Base-by-base conservation (phyloP, 2,888 invertebrate species). In the Oscheius sp. region DNA sequence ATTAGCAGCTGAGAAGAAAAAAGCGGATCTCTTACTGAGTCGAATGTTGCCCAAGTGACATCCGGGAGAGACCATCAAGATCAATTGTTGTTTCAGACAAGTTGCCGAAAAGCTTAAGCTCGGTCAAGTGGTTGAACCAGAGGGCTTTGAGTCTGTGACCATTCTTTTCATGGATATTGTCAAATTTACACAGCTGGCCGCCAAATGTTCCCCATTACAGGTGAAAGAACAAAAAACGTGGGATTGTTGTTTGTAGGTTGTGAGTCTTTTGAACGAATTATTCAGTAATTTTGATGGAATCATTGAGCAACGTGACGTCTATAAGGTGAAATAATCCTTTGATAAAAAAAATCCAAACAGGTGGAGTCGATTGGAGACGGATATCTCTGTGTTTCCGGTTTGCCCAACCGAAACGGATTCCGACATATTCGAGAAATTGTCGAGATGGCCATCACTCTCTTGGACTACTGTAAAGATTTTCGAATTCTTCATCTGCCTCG, bases 91-190 rank as follows among this genome's bases (percentile, higher is more conserved):
- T n/a, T 42, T 6, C 12, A 42, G 42, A 73, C 82, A 82, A 81
- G 84, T 84, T 2, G 84, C 83, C 2, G 84, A 84, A 58, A 75
- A 79, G 34, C 75, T 84, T 15, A 84, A 84, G 65, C 69, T 77
- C 15, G 84, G 84, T 5, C 82, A 84, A 66, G 73, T 78, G 3
- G 83, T 84, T 10, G 81, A 82, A 50, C 84, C 84, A 27, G 84
- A 84, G 69, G 76, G 82, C 3, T 84, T 80, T 57, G 83, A 84
- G 37, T 71, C 69, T 6, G 84, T 84, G 3, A 84, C 83, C 20
- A 75, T 84, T 15, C 82, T 83, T 72, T 84, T 84, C 65, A 82
- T 76, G 15, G 84, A 85, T 53, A 84, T 85, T 39, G 85, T 85
- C 48, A 79, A 81, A 31, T 85, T 85, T 69, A 85, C 85, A 1